Conservation (phyloP, 2,888 invertebrate species). For the Cosmia trapezina region DNA sequence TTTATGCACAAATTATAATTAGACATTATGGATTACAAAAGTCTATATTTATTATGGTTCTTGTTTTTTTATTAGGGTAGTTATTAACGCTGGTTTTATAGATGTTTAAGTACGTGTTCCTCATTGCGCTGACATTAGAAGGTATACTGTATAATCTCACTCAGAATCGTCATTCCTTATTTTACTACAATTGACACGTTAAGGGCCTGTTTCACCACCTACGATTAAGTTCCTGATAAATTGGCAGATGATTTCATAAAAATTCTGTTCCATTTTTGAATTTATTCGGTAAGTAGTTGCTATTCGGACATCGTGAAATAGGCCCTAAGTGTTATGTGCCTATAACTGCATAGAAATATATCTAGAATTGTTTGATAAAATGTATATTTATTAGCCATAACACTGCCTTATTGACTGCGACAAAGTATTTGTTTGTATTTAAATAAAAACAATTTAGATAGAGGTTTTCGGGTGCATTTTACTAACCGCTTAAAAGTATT, state of each 20-base stretch:
- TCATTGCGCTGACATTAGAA: constrained; percentile 34
- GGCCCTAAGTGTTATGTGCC: constrained; percentile 54
- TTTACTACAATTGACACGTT: constrained; percentile 26
- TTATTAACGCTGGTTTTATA: constrained; percentile 52
- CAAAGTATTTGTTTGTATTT: constrained; percentile 42
- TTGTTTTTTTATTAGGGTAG: constrained; percentile 53
- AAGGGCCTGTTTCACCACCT: too few relatives aligned
- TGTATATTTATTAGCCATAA: constrained; percentile 53
- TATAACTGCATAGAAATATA: constrained; percentile 47
- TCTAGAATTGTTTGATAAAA: constrained; percentile 42
- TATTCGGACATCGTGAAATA: too few relatives aligned
- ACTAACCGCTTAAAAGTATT: constrained; percentile 57
- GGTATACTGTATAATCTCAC: constrained; percentile 49
- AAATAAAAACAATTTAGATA: constrained; percentile 21
- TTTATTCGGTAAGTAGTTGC: too few relatives aligned
- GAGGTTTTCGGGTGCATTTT: constrained; percentile 53
- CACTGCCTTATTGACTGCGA: constrained; percentile 61
- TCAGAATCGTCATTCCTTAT: constrained; percentile 54
- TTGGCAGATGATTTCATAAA: too few relatives aligned
- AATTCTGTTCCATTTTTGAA: too few relatives aligned
- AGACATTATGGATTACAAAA: constrained; percentile 47
- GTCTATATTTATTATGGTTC: constrained; percentile 54
- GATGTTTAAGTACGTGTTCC: constrained; percentile 54
- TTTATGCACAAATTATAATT: constrained; percentile 62
- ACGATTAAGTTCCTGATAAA: too few relatives aligned